Percentiles rank a stretch among this genome's conserved stretches.
These are phyloP conservation scores for Melanocharis versteri DNA, from an alignment of 2,113 vertebrate genomes.

Conservation along the genomic window DNA sequence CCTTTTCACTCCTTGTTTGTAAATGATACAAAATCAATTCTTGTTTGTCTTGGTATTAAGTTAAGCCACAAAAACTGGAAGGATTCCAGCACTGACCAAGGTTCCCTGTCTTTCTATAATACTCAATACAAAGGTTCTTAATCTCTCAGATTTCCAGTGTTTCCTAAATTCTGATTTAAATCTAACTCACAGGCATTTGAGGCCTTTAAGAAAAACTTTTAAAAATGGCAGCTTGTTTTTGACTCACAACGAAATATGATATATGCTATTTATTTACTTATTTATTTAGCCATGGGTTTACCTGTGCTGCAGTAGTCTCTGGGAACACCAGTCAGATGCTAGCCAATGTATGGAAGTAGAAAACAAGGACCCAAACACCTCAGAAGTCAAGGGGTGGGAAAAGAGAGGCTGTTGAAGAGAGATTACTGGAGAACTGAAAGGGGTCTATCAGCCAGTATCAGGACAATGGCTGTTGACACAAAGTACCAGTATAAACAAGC, in stretches of 20 bases:
- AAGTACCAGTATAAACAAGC: neutral
- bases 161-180: neutral
- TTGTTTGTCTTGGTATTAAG: neutral
- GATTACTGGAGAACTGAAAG: neutral
- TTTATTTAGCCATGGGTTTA: neutral
- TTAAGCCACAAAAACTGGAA: neutral
- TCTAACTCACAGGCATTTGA: neutral
- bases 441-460: neutral
- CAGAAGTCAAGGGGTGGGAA: neutral
- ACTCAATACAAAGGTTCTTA: neutral
- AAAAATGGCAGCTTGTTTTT: neutral
- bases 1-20: neutral
- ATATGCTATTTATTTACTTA: neutral
- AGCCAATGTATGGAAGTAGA: neutral
- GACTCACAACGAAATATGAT: neutral
- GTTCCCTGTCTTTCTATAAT: neutral
- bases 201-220: neutral
- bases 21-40: neutral
- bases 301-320: neutral
- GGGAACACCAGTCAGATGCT: neutral
- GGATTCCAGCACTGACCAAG: neutral
- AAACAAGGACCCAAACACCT: neutral
- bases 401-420: neutral
- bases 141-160: neutral
- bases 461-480: neutral